Evolutionary conservation across 2,797 vertebrate genomes (phyloP).

Genomic region (Aplochiton taeniatus): DNA sequence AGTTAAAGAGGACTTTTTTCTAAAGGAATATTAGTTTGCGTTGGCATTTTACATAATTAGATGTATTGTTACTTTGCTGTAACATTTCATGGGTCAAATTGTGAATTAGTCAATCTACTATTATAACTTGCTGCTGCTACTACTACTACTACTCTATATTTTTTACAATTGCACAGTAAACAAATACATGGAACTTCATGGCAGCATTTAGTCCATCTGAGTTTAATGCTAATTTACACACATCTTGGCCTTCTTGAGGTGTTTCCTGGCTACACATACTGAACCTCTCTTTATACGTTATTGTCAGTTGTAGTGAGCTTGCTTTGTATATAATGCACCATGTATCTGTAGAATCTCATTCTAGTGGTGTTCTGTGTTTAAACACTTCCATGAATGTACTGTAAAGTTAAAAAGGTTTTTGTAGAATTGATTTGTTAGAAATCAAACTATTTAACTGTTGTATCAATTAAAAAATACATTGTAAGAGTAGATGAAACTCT

Average conservation of each 20-base stretch:
- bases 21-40: too few species aligned
- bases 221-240: neutral
- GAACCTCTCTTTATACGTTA: too few species aligned
- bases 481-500: neutral
- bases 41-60: too few species aligned
- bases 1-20: too few species aligned
- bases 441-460: conserved; percentile 10
- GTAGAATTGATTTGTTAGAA: neutral
- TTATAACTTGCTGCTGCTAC: too few species aligned
- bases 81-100: too few species aligned
- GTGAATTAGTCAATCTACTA: too few species aligned
- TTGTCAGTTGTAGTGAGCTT: too few species aligned
- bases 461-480: conserved; percentile 1
- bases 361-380: conserved; percentile 4
- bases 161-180: neutral
- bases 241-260: too few species aligned
- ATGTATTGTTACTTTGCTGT: too few species aligned
- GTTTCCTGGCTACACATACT: too few species aligned
- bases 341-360: neutral
- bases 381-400: conserved; percentile 1
- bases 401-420: neutral
- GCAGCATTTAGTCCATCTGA: neutral
- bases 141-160: too few species aligned
- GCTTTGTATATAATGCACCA: neutral
- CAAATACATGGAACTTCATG: neutral